Percentiles rank a stretch among this genome's conserved stretches.
Conservation (phyloP, 1,140 invertebrate species). For the Proales similis region DNA sequence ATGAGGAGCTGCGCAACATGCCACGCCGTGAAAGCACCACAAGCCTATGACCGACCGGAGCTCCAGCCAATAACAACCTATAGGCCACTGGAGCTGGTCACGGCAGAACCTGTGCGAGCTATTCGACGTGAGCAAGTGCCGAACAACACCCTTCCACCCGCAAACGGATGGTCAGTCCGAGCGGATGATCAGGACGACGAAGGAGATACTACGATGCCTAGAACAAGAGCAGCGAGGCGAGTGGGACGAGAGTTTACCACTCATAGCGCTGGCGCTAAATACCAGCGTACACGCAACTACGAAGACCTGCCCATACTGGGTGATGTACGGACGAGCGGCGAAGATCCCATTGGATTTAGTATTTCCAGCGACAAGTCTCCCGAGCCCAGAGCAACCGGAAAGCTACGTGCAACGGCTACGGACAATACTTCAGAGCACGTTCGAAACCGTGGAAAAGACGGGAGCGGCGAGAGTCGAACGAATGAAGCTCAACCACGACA, state of each 20-base stretch:
- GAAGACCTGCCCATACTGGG: constrained; percentile 1
- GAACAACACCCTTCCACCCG: constrained; percentile 9
- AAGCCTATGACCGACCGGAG: constrained; percentile 9
- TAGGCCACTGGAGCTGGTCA: constrained; percentile 13
- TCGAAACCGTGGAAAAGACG: not conserved
- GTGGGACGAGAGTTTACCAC: constrained; percentile 15
- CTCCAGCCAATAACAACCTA: constrained; percentile 15
- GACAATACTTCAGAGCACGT: not conserved
- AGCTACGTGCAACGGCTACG: not conserved
- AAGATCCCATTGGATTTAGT: constrained; percentile 20
- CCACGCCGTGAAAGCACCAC: constrained; percentile 1
- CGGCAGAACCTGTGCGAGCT: constrained; percentile 39
- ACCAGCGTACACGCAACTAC: constrained; percentile 2
- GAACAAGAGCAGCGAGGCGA: not conserved
- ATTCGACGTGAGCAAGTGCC: not conserved
- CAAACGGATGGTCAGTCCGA: not conserved
- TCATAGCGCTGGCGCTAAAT: constrained; percentile 3
- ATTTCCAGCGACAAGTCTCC: not conserved
- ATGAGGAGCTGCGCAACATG: constrained; percentile 10
- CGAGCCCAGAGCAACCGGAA: not conserved
- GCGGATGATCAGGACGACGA: constrained; percentile 17
- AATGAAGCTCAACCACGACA: constrained; percentile 12
- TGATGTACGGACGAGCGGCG: constrained; percentile 1
- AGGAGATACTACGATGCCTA: constrained; percentile 12
- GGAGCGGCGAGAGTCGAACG: not conserved